Evolutionary conservation across 2,113 vertebrate genomes (phyloP), one percentile per base, ranked within the genome.

Genomic region (Benitochromis conjunctus): DNA sequence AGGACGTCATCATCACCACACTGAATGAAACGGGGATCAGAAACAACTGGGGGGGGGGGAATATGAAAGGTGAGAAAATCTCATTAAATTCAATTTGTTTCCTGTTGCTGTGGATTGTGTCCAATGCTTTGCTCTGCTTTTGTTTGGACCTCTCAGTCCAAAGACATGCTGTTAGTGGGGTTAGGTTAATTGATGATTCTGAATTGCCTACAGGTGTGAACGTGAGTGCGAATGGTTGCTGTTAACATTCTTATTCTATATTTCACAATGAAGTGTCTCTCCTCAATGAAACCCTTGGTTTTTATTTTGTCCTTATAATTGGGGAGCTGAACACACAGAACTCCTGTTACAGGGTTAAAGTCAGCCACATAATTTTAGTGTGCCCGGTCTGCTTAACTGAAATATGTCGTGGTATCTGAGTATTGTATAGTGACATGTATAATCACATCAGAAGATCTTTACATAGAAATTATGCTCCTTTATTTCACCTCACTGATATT

Each of bases 401-500:
- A 54, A 21, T n/a, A 21, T 21, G 4, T 21, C 19, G 9, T 21
- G 53, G 19, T 6, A 21, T 6, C 53, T 54, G 19, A 54, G 19
- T 54, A 7, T n/a, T n/a, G 19, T 3, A 54, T 0, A 54, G 53
- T 51, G 16, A 51, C 48, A 19, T 19, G 48, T 53, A 9, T 53
- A 1, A 53, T 53, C 48, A 53, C 7, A 53, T 53, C 51, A 3
- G 7, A 1, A 19, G 51, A 53, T 53, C 51, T 53, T 53, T 18
- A 53, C 51, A 19, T 53, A 53, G 5, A 21, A 11, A 21, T 21
- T 6, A 0, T 55, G 51, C 51, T 19, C 7, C 1, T n/a, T 55
- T 12, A n/a, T 2, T n/a, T 54, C 3, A 9, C 0, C 1, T 55
- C 53, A 55, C n/a, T n/a, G 21, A 21, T 55, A 55, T 55, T 9